phyloP scores from a whole-genome alignment of 2,888 invertebrate species.

The Heliconius cydno region DNA sequence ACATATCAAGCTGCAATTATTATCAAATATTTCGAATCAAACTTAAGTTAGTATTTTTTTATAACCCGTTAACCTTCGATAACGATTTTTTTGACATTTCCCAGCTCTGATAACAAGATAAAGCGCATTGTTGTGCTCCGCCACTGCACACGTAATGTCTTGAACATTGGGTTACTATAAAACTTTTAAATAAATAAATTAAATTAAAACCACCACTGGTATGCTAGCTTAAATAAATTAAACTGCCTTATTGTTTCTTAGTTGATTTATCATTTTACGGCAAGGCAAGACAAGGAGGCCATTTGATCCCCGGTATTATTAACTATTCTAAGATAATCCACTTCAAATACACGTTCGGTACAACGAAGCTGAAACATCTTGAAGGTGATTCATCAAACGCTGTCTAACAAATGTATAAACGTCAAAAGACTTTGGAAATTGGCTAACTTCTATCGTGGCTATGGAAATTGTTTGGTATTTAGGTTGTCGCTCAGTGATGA shows the following conservation, averaged over 20 bases:
- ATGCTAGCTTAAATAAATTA: slow-evolving; percentile 48
- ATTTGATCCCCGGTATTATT: slow-evolving; percentile 56
- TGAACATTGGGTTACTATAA: neutral
- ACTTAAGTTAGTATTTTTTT: no score
- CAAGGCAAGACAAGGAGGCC: slow-evolving; percentile 57
- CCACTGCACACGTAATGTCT: neutral
- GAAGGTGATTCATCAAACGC: slow-evolving; percentile 30
- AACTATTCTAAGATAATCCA: slow-evolving; percentile 48
- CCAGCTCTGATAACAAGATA: neutral
- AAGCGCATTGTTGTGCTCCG: neutral
- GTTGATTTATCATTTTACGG: slow-evolving; percentile 71
- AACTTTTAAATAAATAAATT: neutral
- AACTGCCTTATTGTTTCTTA: slow-evolving; percentile 62
- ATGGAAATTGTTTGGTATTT: neutral
- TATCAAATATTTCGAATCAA: no score
- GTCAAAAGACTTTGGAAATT: slow-evolving; percentile 13
- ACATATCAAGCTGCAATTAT: no score
- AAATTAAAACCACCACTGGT: slow-evolving; percentile 29
- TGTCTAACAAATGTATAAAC: slow-evolving; percentile 35
- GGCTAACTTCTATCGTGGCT: neutral
- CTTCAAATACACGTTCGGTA: slow-evolving; percentile 37
- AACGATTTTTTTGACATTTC: neutral
- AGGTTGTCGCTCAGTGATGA: neutral
- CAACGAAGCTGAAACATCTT: slow-evolving; percentile 36
- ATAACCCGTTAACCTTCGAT: no score